Conservation (phyloP, 2,888 invertebrate species). For the Caenorhabditis sp. region DNA sequence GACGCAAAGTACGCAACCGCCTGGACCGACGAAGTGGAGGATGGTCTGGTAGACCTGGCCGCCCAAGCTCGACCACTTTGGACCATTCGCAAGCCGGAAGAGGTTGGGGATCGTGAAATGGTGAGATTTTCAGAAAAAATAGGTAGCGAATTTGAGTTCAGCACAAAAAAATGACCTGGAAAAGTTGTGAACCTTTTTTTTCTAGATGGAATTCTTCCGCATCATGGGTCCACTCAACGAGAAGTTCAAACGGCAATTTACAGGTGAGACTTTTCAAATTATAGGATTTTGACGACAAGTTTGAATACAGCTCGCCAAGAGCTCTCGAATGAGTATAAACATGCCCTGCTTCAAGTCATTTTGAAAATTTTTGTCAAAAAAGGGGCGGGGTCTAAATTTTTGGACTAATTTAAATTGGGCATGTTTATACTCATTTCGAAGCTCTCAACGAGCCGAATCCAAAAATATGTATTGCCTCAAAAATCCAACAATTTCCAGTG, state of each 20-base stretch:
- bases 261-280: neutral
- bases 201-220: conserved; percentile 7
- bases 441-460: too few relatives aligned
- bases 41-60: neutral
- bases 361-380: too few relatives aligned
- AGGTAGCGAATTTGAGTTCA: neutral
- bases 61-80: neutral
- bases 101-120: conserved; percentile 8
- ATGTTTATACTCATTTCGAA: neutral
- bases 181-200: neutral
- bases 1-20: neutral
- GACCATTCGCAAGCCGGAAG: neutral
- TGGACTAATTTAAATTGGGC: neutral
- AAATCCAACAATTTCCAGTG: conserved; percentile 20
- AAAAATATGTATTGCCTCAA: neutral
- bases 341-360: neutral
- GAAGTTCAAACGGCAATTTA: neutral
- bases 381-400: neutral
- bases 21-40: conserved; percentile 7
- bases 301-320: neutral
- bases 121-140: conserved; percentile 1
- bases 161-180: neutral
- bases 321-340: neutral
- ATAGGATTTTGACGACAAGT: neutral
- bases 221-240: conserved; percentile 10